phyloP scores from a whole-genome alignment of 1,140 invertebrate genomes.

The Heliconius congener region DNA sequence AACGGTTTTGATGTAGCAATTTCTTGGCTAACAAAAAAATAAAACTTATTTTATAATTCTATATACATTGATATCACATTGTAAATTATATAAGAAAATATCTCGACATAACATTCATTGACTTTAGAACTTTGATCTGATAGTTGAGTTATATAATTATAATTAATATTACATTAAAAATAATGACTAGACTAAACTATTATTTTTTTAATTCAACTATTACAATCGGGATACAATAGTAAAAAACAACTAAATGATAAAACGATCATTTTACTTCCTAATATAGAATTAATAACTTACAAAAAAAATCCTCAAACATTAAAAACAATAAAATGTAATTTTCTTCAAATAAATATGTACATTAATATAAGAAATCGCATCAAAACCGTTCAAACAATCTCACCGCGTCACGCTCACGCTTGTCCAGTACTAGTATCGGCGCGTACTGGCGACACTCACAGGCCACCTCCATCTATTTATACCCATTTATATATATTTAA shows the following conservation, averaged over 20 bases:
- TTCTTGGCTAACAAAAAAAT: background rate
- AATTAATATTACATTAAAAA: too few species aligned
- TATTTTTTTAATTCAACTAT: too few species aligned
- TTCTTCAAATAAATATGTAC: background rate
- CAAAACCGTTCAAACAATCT: constrained; percentile 38
- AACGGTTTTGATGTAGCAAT: constrained; percentile 7
- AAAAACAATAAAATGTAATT: background rate
- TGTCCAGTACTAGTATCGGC: constrained; percentile 65
- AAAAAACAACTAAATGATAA: too few species aligned
- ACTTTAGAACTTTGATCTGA: too few species aligned
- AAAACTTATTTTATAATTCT: background rate
- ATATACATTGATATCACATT: background rate
- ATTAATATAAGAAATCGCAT: constrained; percentile 4
- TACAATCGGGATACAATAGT: too few species aligned
- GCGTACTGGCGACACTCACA: constrained; percentile 75
- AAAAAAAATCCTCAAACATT: background rate
- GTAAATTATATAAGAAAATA: background rate
- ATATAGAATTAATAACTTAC: background rate
- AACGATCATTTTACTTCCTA: too few species aligned
- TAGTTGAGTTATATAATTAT: too few species aligned
- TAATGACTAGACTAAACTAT: too few species aligned
- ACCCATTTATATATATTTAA: background rate
- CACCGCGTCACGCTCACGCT: constrained; percentile 70
- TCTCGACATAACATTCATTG: too few species aligned
- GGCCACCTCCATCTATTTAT: constrained; percentile 65